Percentiles rank a stretch among this genome's conserved stretches.
phyloP scores from a whole-genome alignment of 2,888 invertebrate species.

The Cinara cedri region DNA sequence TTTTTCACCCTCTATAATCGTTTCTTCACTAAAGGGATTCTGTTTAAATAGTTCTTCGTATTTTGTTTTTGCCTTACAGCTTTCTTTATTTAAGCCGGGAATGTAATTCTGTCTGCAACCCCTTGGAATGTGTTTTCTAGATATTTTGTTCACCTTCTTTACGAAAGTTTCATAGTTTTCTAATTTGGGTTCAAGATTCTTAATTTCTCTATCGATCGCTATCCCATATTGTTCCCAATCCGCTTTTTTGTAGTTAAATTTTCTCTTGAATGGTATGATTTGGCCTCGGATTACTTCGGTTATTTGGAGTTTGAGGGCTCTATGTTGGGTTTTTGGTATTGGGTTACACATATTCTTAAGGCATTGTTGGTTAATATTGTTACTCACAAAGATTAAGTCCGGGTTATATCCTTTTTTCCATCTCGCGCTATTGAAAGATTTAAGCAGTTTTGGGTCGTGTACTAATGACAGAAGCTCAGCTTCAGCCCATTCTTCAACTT shows the following conservation, averaged over 20 bases:
- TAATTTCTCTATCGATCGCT: constrained; percentile 4
- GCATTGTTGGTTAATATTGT: constrained; percentile 20
- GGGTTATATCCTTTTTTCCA: constrained; percentile 38
- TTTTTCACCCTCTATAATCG: background rate
- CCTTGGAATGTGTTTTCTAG: constrained; percentile 7
- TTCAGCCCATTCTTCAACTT: constrained; percentile 13
- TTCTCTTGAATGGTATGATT: constrained; percentile 13
- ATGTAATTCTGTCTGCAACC: constrained; percentile 15
- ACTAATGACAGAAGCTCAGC: background rate
- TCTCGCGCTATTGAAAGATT: constrained; percentile 26
- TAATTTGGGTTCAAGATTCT: background rate
- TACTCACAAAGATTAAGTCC: constrained; percentile 37
- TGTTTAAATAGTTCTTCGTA: background rate
- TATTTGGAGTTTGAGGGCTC: background rate
- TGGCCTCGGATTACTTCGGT: background rate
- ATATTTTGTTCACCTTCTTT: constrained; percentile 17
- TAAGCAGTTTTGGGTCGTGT: constrained; percentile 11
- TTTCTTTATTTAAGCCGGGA: background rate
- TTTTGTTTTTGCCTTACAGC: background rate
- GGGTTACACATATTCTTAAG: background rate
- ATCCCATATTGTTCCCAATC: background rate
- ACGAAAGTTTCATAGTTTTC: constrained; percentile 6
- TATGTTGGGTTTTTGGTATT: constrained; percentile 7
- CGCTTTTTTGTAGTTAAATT: background rate
- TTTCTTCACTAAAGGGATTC: constrained; percentile 3